A percentile compares a stretch with the other conserved stretches of the same genome.
These are phyloP conservation scores for Stichodactyla helianthus DNA, from an alignment of 64 coral and sea anemone species.

Conservation along the genomic window DNA sequence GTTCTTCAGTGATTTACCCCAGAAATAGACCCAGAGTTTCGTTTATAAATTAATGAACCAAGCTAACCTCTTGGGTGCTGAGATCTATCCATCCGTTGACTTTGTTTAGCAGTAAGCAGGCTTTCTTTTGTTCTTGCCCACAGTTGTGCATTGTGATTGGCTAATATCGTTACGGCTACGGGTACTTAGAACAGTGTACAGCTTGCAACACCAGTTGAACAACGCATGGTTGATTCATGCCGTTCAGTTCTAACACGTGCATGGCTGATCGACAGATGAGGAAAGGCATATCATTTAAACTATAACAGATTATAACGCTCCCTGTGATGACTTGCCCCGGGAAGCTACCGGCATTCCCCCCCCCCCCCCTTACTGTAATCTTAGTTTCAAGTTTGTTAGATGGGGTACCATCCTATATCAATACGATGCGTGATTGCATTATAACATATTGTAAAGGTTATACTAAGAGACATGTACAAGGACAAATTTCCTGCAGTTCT, in stretches of 20 bases:
- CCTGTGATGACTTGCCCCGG: too few species aligned
- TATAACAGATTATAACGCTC: too few species aligned
- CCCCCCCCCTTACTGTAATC: too few species aligned
- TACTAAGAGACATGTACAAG: too few species aligned
- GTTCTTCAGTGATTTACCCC: background rate
- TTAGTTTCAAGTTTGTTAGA: too few species aligned
- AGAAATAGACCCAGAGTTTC: conserved; percentile 9
- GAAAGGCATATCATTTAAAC: too few species aligned
- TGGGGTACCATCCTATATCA: too few species aligned
- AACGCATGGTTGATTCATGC: conserved; percentile 17
- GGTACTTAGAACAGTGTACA: background rate
- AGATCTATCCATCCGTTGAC: background rate
- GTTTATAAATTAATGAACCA: conserved; percentile 64
- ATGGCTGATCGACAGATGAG: background rate
- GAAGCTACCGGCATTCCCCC: too few species aligned
- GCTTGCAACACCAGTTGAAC: background rate
- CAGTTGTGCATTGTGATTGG: background rate
- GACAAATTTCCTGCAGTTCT: too few species aligned
- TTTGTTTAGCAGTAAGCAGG: background rate
- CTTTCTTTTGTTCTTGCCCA: conserved; percentile 9
- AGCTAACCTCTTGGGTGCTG: background rate
- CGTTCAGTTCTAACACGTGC: background rate
- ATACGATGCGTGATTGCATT: too few species aligned
- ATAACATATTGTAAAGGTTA: too few species aligned
- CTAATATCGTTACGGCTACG: background rate